Base-by-base conservation (phyloP, 1,140 invertebrate species). In the Euura saliciscinereae region DNA sequence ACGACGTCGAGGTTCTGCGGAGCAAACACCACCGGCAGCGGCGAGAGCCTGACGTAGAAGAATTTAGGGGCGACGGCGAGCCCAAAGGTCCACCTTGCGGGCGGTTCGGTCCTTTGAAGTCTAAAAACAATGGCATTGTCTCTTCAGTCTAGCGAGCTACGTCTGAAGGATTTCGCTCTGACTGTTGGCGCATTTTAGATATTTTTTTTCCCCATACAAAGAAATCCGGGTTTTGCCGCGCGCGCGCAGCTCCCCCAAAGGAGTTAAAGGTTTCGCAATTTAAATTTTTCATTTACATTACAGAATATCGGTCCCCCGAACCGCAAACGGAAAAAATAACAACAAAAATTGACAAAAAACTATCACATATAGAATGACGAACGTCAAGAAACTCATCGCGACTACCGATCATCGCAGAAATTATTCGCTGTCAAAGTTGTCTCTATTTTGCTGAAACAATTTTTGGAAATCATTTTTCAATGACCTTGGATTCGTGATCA, bases 91-190 rank as follows among this genome's bases (percentile, higher is more conserved):
- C 82, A 83, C 80, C 83, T 86, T 82, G 81, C 78, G 78, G 83
- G 84, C 84, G 85, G 83, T 10, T 10, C 77, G 77, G 80, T 78
- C 81, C 86, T 88, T 88, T 88, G 86, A 88, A 86, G 86, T 87
- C 84, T 79, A 87, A 87, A 88, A 87, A 88, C 86, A 88, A 88
- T 88, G 85, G 80, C 86, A 88, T 88, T 88, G 86, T 88, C 85
- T 87, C 84, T 85, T 86, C 85, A 86, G 85, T 85, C 85, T 85
- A 87, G 85, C 84, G 83, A 74, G 78, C 78, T 74, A 28, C 59
- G 59, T 65, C 72, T 69, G 77, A 71, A 78, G 66, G 43, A 74
- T 72, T 66, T 77, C 78, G 72, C 65, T 70, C 77, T 78, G 79
- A 71, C 76, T 77, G 77, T 76, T 78, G 66, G 43, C 66, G 13